Conservation (phyloP, 2,888 invertebrate genomes). For the Nudaria mundana region DNA sequence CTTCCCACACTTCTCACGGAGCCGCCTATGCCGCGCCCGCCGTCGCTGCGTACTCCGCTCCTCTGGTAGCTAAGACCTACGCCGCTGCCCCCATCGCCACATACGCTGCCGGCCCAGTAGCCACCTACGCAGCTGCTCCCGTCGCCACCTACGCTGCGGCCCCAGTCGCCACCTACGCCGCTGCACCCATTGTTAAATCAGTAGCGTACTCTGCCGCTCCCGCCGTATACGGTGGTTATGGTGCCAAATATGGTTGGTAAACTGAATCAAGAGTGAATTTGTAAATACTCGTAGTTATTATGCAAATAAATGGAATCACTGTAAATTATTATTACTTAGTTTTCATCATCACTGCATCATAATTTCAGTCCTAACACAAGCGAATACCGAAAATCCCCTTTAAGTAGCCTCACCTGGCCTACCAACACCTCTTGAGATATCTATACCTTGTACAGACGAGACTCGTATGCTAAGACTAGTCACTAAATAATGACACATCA, state of each 20-base stretch:
- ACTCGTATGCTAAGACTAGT: too few species aligned
- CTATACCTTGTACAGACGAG: too few species aligned
- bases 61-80: slow-evolving; percentile 41
- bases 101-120: slow-evolving; percentile 44
- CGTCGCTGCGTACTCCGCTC: slow-evolving; percentile 52
- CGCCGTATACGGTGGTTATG: slow-evolving; percentile 51
- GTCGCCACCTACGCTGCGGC: slow-evolving; percentile 49
- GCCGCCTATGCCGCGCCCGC: slow-evolving; percentile 41
- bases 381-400: too few species aligned
- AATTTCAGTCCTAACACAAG: too few species aligned
- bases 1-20: slow-evolving; percentile 49
- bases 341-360: too few species aligned
- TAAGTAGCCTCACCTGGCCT: too few species aligned
- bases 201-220: slow-evolving; percentile 71
- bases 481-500: too few species aligned
- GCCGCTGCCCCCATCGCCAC: slow-evolving; percentile 41
- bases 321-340: slow-evolving; percentile 32
- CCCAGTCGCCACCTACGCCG: slow-evolving; percentile 45
- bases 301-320: slow-evolving; percentile 45
- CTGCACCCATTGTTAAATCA: slow-evolving; percentile 60
- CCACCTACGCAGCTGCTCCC: slow-evolving; percentile 43
- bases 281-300: slow-evolving; percentile 55
- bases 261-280: slow-evolving; percentile 46
- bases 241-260: slow-evolving; percentile 85
- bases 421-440: too few species aligned